Base-by-base conservation (phyloP, 2,888 invertebrate genomes). In the Yponomeuta evonymella region DNA sequence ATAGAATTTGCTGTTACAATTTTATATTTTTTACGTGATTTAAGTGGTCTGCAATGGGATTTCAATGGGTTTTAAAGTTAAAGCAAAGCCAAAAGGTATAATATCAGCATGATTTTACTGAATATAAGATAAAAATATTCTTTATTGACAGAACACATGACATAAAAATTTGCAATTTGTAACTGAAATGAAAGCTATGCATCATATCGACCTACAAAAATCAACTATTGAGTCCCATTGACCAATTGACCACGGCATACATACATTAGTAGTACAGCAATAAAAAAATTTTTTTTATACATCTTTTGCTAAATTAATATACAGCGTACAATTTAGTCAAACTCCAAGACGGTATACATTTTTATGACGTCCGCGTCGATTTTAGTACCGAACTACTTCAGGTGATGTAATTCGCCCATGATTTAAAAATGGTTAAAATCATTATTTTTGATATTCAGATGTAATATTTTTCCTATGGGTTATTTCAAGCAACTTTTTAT, bases 401-500 rank as follows among this genome's bases (percentile, higher is more conserved):
- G 65, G 65, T 29, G n/a, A 36, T 33, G 51, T 63, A 70, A 86
- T 83, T 85, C 83, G 80, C 82, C 85, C 78, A 80, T 81, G 76
- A 79, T 84, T 82, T 83, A 80, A 75, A 79, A 82, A 80, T 78
- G 79, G 80, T 80, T 78, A 80, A 83, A 79, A 79, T 82, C 82
- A 83, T 90, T 91, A 91, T 91, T 91, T 91, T 91, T 91, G 91
- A 91, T 91, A 91, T 87, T 86, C 86, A 83, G 83, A 85, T 87
- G 80, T 80, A 86, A 86, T 88, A 89, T 88, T 90, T 89, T 89
- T 87, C 87, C 83, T 89, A 88, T 83, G 77, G 79, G 79, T 83
- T 83, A 70, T 62, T 70, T 63, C 11, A 33, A 62, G n/a, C 30
- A 70, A 43, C 62, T n/a, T 33, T 70, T 33, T 70, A 48, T 68